Evolutionary conservation across 2,113 vertebrate genomes (phyloP), one percentile per base, ranked within the genome.

Genomic region (Panurus biarmicus): DNA sequence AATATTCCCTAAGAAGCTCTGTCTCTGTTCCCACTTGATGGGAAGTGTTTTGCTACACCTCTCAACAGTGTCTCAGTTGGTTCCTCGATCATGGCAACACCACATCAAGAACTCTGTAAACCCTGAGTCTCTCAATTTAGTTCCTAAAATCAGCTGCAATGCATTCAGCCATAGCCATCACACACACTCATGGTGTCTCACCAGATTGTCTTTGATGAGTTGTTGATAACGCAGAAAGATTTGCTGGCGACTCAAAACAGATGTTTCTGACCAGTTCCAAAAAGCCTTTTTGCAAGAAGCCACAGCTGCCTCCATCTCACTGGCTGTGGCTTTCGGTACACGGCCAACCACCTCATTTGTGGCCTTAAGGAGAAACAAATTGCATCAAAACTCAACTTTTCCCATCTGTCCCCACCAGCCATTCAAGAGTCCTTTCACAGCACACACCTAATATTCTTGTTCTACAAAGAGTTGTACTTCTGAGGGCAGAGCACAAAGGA

Each of bases 131-230:
- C 79, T 70, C 45, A 61, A 9, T 57, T 87, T 54, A 78, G 38
- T 45, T 92, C 77, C 72, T 80, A 66, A 54, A 75, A 85, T 70
- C 71, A 62, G 69, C 29, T 64, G 81, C 38, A 57, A 64, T 10
- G 11, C 42, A 70, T 31, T 66, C 62, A 77, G 86, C 57, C 84
- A 51, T 10, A 93, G 58, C 53, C 50, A 74, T n/a, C 45, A 79
- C 76, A 60, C 33, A 50, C 12, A 94, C 47, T 26, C 5, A 2
- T 11, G 71, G 48, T 50, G 72, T 96, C 98, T 98, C 97, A 99
- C 99, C 98, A 99, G 98, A 95, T 99, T 99, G 92, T 99, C 99
- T 96, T 99, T 99, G 98, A 99, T 99, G 81, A 99, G 98, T 81
- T 98, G 99, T 90, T 99, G 99, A 94, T 99, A 99, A 80, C 98